These are phyloP conservation scores for Tetranychus cinnabarinus DNA, from an alignment of 1,140 invertebrate genomes.

Conservation along the genomic window DNA sequence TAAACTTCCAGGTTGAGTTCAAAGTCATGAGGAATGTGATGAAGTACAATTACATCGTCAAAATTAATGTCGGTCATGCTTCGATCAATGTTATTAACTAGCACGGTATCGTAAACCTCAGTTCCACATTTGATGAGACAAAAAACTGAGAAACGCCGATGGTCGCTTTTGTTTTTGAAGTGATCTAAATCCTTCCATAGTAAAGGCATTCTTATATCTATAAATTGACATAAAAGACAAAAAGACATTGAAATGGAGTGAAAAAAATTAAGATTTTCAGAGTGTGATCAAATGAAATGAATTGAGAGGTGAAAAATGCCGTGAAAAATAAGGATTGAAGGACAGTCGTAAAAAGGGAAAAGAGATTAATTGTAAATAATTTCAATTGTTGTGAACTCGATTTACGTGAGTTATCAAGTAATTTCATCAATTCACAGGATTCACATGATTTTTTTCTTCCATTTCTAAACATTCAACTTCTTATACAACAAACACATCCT, in stretches of 20 bases:
- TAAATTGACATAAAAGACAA: too few relatives aligned
- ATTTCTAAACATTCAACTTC: too few relatives aligned
- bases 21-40: conserved; percentile 36
- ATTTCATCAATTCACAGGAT: not conserved
- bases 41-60: conserved; percentile 38
- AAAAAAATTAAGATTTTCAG: not conserved
- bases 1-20: conserved; percentile 39
- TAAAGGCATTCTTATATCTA: conserved; percentile 38
- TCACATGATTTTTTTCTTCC: too few relatives aligned
- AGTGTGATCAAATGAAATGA: too few relatives aligned
- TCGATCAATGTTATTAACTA: conserved; percentile 39
- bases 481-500: too few relatives aligned
- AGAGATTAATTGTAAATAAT: not conserved
- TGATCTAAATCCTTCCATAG: conserved; percentile 48
- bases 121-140: conserved; percentile 39
- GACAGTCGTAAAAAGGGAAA: too few relatives aligned
- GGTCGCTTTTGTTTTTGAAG: conserved; percentile 46
- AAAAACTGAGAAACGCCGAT: conserved; percentile 42
- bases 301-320: too few relatives aligned
- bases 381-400: too few relatives aligned
- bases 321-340: too few relatives aligned
- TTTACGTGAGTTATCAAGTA: not conserved
- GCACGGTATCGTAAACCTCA: conserved; percentile 39
- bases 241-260: not conserved
- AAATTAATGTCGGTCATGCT: conserved; percentile 43